Base-by-base conservation (phyloP, 2,888 invertebrate genomes). In the Aspidiotus rigidus region DNA sequence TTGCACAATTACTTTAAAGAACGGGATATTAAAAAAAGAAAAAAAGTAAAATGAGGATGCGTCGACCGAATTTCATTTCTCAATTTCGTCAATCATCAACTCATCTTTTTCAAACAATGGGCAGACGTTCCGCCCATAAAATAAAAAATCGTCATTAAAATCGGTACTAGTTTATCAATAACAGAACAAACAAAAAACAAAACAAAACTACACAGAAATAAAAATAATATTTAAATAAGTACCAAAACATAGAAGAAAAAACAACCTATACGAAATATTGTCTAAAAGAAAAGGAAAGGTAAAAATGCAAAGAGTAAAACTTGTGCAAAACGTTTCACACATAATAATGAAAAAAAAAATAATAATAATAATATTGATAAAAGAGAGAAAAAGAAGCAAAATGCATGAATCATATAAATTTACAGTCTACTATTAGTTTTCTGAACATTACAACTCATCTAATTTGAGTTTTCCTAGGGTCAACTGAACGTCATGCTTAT, bases 401-500 rank as follows among this genome's bases (percentile, higher is more conserved):
- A 60, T 60, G 17, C 13, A 41, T 15, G 7, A 62, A 62, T 42
- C 41, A 42, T 7, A 42, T 41, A 41, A 40, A 62, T 28, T 39
- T n/a, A 62, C 7, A 62, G 44, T 28, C 15, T 28, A 62, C 16
- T 2, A 28, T 28, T 28, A 5, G 28, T 28, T 28, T 5, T 28
- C 5, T 28, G 28, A 28, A 28, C 28, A 28, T 28, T 28, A 28
- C 28, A 28, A 28, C 1, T 28, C 28, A 28, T 28, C 28, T 28
- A 28, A 28, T 28, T 5, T 28, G 28, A 28, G 28, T 28, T 28
- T 28, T 28, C 28, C 28, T 41, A 56, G 41, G 64, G 66, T 66
- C 66, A 66, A 66, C 66, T 66, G 15, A 66, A 66, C 59, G 66
- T 41, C 66, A 66, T 66, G 13, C 57, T 59, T 59, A 66, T n/a